Conservation (phyloP, 2,888 invertebrate genomes). For the Eristalinus aeneus region DNA sequence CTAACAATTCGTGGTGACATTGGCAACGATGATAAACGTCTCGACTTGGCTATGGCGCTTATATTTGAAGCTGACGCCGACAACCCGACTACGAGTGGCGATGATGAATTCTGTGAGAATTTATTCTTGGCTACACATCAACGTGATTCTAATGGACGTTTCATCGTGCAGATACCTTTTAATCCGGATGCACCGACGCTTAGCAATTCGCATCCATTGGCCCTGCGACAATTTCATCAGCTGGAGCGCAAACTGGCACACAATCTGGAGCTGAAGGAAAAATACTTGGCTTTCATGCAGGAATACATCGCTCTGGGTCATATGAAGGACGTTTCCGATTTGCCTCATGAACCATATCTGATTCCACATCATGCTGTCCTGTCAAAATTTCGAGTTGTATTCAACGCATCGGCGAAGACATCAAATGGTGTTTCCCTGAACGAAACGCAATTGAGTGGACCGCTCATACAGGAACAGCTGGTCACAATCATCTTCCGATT, state of each 20-base stretch:
- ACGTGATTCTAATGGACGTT: no score
- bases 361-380: slow-evolving; percentile 14
- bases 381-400: slow-evolving; percentile 22
- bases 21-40: background rate
- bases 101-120: no score
- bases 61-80: no score
- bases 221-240: background rate
- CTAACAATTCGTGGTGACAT: slow-evolving; percentile 15
- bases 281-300: background rate
- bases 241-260: background rate
- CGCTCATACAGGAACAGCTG: no score
- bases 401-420: slow-evolving; percentile 7
- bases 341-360: background rate
- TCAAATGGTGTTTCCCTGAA: slow-evolving; percentile 23
- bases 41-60: background rate
- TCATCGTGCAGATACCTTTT: no score
- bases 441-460: no score
- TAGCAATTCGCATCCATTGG: no score
- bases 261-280: background rate
- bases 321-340: background rate
- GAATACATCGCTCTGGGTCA: background rate
- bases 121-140: no score
- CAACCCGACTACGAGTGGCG: no score
- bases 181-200: no score
- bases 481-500: no score